These are phyloP conservation scores for Characodon lateralis DNA, from an alignment of 2,797 vertebrate species.

Conservation along the genomic window DNA sequence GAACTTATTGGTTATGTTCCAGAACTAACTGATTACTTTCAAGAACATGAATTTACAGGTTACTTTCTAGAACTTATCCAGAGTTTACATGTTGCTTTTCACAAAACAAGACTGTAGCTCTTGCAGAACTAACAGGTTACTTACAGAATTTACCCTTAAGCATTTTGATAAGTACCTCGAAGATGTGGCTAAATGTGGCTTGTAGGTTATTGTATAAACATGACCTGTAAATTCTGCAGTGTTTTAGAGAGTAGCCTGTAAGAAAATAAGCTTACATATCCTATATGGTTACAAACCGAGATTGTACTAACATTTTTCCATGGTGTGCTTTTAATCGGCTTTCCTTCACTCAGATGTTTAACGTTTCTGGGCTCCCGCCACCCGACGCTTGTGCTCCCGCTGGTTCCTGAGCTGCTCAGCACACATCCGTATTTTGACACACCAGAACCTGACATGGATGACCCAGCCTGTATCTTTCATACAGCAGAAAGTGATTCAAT, in stretches of 20 bases:
- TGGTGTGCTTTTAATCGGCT: not conserved
- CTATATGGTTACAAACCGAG: not conserved
- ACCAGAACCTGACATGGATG: constrained; percentile 97
- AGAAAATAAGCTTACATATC: not conserved
- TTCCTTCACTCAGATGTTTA: constrained; percentile 84
- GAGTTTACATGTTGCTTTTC: no score
- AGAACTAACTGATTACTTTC: no score
- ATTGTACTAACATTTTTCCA: not conserved
- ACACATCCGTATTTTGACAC: constrained; percentile 98
- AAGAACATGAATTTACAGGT: no score
- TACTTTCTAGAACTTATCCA: no score
- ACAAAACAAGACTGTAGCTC: not conserved
- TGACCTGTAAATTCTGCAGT: not conserved
- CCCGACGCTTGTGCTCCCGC: constrained; percentile 91
- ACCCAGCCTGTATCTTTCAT: constrained; percentile 96
- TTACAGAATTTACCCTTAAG: not conserved
- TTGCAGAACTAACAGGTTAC: not conserved
- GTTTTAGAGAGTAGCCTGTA: not conserved
- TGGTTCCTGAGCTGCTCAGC: constrained; percentile 95
- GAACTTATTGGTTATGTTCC: no score
- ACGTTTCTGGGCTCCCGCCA: constrained; percentile 94
- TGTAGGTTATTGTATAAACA: not conserved
- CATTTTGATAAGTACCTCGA: not conserved
- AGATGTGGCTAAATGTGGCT: not conserved
- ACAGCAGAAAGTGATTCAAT: not conserved